Conservation (phyloP, 2,888 invertebrate genomes). For the Matsumyia berberina region DNA sequence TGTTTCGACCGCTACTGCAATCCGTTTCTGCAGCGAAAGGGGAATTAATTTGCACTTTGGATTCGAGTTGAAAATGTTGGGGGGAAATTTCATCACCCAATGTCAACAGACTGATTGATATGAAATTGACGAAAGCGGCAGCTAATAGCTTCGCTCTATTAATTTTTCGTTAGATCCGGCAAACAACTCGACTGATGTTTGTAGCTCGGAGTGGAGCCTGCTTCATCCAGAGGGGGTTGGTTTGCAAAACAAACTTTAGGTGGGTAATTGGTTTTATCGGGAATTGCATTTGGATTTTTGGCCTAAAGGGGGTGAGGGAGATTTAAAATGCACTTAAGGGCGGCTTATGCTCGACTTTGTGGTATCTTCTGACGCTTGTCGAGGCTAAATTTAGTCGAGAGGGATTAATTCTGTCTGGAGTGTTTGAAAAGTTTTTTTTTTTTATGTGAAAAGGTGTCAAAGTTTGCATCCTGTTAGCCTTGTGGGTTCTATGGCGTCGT, state of each 20-base stretch:
- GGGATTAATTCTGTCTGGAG: no score
- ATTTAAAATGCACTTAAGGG: no score
- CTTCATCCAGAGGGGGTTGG: not conserved
- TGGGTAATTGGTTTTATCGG: no score
- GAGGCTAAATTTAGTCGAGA: no score
- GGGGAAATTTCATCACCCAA: constrained; percentile 43
- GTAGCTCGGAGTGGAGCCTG: not conserved
- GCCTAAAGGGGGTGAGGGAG: no score
- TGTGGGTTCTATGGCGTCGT: no score
- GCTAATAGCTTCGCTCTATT: constrained; percentile 34
- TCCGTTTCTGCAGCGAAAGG: not conserved
- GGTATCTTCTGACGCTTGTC: no score
- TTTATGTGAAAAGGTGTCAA: no score
- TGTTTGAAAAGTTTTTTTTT: no score
- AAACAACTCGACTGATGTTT: not conserved
- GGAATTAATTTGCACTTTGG: constrained; percentile 55
- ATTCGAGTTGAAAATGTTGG: constrained; percentile 2
- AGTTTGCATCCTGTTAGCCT: no score
- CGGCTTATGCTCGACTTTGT: no score
- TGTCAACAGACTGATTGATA: constrained; percentile 56
- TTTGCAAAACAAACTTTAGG: not conserved
- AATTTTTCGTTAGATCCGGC: constrained; percentile 14
- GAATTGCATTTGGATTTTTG: no score
- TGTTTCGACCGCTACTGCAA: constrained; percentile 17
- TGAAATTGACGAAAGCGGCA: constrained; percentile 24